A percentile compares a stretch with the other conserved stretches of the same genome.
phyloP scores from a whole-genome alignment of 2,797 vertebrate genomes.

The Muscicapa comitata region DNA sequence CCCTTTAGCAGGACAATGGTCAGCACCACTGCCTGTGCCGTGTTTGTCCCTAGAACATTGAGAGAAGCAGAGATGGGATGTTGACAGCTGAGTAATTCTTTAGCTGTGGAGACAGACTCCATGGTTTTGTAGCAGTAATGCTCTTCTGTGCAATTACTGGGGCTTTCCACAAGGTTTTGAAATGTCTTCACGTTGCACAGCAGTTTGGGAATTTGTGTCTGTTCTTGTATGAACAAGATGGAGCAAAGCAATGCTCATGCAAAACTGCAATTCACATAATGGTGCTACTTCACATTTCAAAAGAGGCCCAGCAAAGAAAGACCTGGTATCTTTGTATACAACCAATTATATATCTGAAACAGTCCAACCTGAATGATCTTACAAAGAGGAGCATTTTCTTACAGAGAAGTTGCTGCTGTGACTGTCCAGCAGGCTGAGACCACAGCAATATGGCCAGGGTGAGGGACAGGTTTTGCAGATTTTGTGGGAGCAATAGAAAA shows the following conservation, averaged over 20 bases:
- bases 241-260: background rate
- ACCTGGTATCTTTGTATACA: background rate
- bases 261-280: background rate
- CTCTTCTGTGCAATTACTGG: background rate
- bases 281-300: background rate
- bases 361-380: background rate
- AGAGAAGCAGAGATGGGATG: background rate
- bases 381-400: background rate
- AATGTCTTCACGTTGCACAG: background rate
- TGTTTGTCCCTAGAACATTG: background rate
- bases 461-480: background rate
- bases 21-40: background rate
- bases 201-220: background rate
- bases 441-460: rapidly evolving
- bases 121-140: background rate
- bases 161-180: background rate
- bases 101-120: background rate
- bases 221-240: background rate
- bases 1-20: background rate
- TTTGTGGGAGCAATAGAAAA: background rate
- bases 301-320: background rate
- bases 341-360: background rate
- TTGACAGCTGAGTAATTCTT: background rate
- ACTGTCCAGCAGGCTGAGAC: background rate
- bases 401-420: background rate